Percentiles rank a stretch among this genome's conserved stretches.
Conservation (phyloP, 1,140 invertebrate species). For the Bombus vancouverensis region DNA sequence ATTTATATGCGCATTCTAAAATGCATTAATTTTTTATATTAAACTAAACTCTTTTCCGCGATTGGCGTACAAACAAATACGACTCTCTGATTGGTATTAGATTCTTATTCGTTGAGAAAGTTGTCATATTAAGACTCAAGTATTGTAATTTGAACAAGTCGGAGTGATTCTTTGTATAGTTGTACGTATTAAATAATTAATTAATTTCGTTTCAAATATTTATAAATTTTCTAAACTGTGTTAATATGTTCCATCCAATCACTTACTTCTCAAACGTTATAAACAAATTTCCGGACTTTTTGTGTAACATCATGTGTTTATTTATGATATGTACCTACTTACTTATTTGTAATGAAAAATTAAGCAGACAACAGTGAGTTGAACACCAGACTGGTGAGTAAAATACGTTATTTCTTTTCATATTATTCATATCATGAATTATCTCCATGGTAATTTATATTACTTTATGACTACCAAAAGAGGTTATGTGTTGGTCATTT, state of each 20-base stretch:
- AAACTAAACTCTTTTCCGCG: too few relatives aligned
- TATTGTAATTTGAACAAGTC: too few relatives aligned
- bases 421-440: neutral
- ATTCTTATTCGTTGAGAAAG: too few relatives aligned
- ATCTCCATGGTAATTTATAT: neutral
- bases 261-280: neutral
- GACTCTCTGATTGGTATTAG: too few relatives aligned
- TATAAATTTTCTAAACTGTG: neutral
- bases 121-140: too few relatives aligned
- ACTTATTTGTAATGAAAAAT: neutral
- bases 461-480: neutral
- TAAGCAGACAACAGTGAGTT: neutral
- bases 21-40: too few relatives aligned
- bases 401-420: neutral
- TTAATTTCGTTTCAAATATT: too few relatives aligned
- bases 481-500: neutral
- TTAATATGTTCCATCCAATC: neutral
- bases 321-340: neutral
- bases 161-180: too few relatives aligned
- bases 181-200: too few relatives aligned
- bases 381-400: neutral
- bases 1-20: too few relatives aligned
- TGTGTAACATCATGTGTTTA: neutral
- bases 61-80: too few relatives aligned
- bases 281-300: too few relatives aligned